Conservation (phyloP, 2,888 invertebrate species). For the Cepaea hortensis region DNA sequence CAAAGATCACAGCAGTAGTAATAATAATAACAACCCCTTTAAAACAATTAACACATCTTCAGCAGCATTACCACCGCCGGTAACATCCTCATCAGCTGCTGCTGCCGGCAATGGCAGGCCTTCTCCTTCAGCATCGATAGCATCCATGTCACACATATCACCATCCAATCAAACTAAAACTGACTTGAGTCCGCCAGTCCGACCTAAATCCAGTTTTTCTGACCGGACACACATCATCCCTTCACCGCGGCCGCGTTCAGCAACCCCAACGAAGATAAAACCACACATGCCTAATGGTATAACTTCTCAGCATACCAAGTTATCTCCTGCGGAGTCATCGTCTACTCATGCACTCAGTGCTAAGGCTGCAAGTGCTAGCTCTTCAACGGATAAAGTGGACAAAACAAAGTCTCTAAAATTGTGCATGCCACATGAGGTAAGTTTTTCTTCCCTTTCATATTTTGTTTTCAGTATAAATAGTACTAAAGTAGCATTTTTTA, state of each 20-base stretch:
- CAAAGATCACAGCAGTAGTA: conserved; percentile 23
- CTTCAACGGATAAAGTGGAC: neutral
- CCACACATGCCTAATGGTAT: conserved; percentile 13
- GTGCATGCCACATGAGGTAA: conserved; percentile 33
- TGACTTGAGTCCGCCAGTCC: neutral
- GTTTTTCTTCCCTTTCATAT: neutral
- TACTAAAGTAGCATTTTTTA: too few species aligned
- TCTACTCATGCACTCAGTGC: neutral
- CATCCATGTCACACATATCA: conserved; percentile 5
- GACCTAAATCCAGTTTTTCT: conserved; percentile 25
- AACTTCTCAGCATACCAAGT: neutral
- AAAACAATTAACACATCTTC: neutral
- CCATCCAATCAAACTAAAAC: neutral
- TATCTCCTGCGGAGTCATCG: neutral
- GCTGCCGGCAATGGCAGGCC: neutral
- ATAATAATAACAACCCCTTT: too few species aligned
- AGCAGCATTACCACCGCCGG: neutral
- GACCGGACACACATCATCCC: neutral
- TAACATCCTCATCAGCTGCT: neutral
- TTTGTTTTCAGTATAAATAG: neutral
- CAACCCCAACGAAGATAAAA: conserved; percentile 30
- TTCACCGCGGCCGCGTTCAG: conserved; percentile 4
- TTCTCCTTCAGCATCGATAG: neutral
- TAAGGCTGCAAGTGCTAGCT: too few species aligned
- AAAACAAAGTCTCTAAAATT: conserved; percentile 11